A percentile compares a stretch with the other conserved stretches of the same genome.
phyloP scores from a whole-genome alignment of 2,113 vertebrate species.

The Microcebus griseorufus region DNA sequence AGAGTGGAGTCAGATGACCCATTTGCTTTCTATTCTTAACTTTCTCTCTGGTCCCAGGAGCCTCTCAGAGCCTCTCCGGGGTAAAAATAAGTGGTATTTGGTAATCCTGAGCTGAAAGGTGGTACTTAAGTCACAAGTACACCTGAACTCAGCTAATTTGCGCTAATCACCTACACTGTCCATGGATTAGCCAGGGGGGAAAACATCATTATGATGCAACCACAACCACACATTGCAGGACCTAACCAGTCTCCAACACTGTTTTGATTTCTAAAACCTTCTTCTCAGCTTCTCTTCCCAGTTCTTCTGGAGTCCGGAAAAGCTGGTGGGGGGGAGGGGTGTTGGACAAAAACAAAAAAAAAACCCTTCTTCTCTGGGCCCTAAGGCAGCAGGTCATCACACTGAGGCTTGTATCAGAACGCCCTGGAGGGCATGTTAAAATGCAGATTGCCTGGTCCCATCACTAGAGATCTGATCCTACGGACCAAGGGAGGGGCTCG shows the following conservation, averaged over 20 bases:
- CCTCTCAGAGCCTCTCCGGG: not conserved
- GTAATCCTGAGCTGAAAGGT: slow-evolving; percentile 55
- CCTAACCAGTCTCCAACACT: not conserved
- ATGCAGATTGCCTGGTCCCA: not conserved
- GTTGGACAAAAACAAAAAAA: no score
- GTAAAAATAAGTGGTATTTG: slow-evolving; percentile 57
- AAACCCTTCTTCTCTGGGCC: no score
- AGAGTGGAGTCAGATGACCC: not conserved
- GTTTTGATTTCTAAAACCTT: not conserved
- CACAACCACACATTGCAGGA: not conserved
- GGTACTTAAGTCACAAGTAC: slow-evolving; percentile 42
- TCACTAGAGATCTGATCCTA: not conserved
- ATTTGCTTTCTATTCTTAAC: slow-evolving; percentile 53
- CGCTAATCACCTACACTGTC: slow-evolving; percentile 14
- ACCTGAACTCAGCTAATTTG: slow-evolving; percentile 60
- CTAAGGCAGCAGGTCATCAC: not conserved
- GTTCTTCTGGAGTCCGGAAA: no score
- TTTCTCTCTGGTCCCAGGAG: slow-evolving; percentile 10
- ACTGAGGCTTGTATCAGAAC: not conserved
- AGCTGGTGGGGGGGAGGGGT: no score
- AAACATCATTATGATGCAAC: not conserved
- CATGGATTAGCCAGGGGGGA: not conserved
- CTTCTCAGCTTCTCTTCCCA: not conserved
- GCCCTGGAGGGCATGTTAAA: not conserved
- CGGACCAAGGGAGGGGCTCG: not conserved